Percentiles rank a stretch among this genome's conserved stretches.
Evolutionary conservation across 2,797 vertebrate genomes (phyloP).

Genomic region (Chromis chromis): DNA sequence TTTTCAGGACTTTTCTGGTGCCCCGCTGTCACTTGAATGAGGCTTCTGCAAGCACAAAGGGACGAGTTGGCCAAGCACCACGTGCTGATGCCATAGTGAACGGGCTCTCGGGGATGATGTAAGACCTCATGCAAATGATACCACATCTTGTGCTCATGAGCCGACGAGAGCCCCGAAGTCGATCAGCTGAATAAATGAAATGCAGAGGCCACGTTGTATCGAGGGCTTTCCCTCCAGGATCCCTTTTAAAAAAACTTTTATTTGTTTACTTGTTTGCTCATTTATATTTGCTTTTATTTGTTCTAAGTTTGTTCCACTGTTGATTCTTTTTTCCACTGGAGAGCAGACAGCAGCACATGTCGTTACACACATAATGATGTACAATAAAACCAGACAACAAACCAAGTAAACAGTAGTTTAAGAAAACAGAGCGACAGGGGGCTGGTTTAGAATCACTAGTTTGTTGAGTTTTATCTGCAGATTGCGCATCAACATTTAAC

Average conservation of each 20-base stretch:
- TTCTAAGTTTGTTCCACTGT: accelerated
- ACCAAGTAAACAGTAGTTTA: no score
- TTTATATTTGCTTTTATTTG: slow-evolving; percentile 21
- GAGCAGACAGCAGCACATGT: not conserved
- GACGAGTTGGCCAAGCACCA: slow-evolving; percentile 74
- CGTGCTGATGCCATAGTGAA: slow-evolving; percentile 73
- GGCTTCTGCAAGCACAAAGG: slow-evolving; percentile 75
- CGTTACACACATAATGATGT: slow-evolving; percentile 1
- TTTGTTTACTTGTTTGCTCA: slow-evolving; percentile 9
- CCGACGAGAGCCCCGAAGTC: slow-evolving; percentile 41
- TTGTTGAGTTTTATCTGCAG: no score
- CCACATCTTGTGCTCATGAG: slow-evolving; percentile 59
- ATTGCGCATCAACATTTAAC: no score
- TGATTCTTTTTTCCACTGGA: not conserved
- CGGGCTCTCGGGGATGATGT: slow-evolving; percentile 74
- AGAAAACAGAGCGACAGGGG: no score
- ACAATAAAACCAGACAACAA: not conserved
- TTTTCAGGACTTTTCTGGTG: slow-evolving; percentile 72
- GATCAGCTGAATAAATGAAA: slow-evolving; percentile 53
- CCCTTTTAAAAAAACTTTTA: not conserved
- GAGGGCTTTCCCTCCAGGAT: slow-evolving; percentile 9
- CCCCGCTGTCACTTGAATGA: slow-evolving; percentile 72
- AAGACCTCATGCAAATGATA: slow-evolving; percentile 77
- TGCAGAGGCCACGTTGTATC: slow-evolving; percentile 5
- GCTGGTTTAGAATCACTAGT: no score